Percentiles rank a stretch among this genome's conserved stretches.
phyloP scores from a whole-genome alignment of 2,888 invertebrate genomes.

The Zeuzera pyrina region DNA sequence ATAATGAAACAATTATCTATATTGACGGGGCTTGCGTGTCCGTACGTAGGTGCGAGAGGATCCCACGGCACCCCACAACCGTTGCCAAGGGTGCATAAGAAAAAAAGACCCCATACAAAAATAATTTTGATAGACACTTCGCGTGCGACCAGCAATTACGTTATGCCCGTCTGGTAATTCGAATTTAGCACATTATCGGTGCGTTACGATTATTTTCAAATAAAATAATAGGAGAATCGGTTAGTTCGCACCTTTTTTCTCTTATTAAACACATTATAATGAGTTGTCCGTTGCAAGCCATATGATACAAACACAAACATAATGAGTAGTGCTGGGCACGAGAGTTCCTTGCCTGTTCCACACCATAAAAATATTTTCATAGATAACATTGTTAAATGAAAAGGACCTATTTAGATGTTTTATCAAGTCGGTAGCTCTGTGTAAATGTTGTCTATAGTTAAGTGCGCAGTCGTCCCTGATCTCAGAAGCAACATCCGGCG shows the following conservation, averaged over 20 bases:
- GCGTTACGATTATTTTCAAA: constrained; percentile 53
- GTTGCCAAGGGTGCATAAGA: constrained; percentile 44
- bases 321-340: constrained; percentile 1
- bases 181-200: constrained; percentile 68
- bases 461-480: constrained; percentile 27
- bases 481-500: constrained; percentile 55
- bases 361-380: no score
- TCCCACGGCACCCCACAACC: constrained; percentile 32
- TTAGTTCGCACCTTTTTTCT: constrained; percentile 54
- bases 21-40: constrained; percentile 59
- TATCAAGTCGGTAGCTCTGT: constrained; percentile 27
- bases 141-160: constrained; percentile 64
- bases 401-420: constrained; percentile 30
- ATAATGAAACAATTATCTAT: constrained; percentile 70
- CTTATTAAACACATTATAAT: constrained; percentile 47
- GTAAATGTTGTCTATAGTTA: constrained; percentile 28
- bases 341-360: not conserved
- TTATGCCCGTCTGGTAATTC: constrained; percentile 43
- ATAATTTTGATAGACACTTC: constrained; percentile 71
- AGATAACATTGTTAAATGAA: constrained; percentile 18
- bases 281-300: constrained; percentile 27
- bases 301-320: constrained; percentile 10
- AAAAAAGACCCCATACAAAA: constrained; percentile 56
- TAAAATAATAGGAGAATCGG: constrained; percentile 40
- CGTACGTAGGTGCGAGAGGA: constrained; percentile 34